phyloP scores from a whole-genome alignment of 2,797 vertebrate species.

The Siniperca obscura region DNA sequence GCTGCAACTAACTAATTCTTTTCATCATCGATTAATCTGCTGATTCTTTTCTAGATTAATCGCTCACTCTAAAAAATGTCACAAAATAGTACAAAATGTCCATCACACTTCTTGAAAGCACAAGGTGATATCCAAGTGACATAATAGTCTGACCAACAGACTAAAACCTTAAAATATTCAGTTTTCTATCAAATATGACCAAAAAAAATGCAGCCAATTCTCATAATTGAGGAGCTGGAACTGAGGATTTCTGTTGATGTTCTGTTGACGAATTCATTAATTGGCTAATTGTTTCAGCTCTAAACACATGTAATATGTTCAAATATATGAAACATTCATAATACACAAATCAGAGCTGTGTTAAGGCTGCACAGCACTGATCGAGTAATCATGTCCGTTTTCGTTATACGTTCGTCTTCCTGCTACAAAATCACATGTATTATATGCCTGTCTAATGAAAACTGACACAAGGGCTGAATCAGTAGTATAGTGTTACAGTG shows the following conservation, averaged over 20 bases:
- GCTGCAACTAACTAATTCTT: not conserved
- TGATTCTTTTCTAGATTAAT: not conserved
- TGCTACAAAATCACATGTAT: constrained; percentile 12
- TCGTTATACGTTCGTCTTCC: not conserved
- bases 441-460: constrained; percentile 10
- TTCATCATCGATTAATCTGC: not conserved
- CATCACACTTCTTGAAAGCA: not conserved
- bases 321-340: constrained; percentile 2
- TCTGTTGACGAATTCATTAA: not conserved
- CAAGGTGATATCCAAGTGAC: not conserved
- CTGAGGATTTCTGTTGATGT: not conserved
- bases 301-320: not conserved
- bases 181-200: not conserved
- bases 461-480: constrained; percentile 35
- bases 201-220: not conserved
- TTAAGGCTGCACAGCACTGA: constrained; percentile 9
- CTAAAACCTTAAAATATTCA: not conserved
- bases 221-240: not conserved
- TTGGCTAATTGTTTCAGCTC: not conserved
- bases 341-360: not conserved
- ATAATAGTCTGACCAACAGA: not conserved
- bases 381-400: constrained; percentile 16
- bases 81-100: not conserved
- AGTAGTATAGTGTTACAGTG: constrained; percentile 8
- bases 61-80: not conserved